Conservation (phyloP, 1,140 invertebrate species). For the Drosophila ironensis region DNA sequence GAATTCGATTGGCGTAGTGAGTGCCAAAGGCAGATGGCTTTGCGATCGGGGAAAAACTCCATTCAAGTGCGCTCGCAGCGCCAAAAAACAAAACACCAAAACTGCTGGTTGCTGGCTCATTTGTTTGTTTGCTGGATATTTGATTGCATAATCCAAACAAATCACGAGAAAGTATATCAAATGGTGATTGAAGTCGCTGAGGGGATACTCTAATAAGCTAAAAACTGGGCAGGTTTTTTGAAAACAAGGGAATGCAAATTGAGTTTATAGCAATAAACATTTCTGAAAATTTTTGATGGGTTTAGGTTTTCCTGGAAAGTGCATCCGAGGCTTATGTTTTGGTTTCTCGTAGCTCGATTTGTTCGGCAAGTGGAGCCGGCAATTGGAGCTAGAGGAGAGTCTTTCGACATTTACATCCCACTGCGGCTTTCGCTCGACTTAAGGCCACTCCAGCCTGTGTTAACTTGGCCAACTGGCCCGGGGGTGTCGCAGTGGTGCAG, state of each 20-base stretch:
- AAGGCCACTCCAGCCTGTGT: constrained; percentile 31
- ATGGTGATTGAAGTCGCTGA: constrained; percentile 11
- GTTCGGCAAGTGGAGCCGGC: constrained; percentile 26
- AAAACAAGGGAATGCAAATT: no score
- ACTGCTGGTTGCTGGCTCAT: constrained; percentile 9
- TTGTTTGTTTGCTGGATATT: constrained; percentile 26
- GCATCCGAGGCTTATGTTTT: no score
- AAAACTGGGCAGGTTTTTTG: no score
- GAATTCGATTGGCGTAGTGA: constrained; percentile 4
- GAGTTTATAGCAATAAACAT: no score
- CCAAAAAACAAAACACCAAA: constrained; percentile 15
- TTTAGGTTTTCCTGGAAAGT: no score
- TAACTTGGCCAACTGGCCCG: constrained; percentile 33
- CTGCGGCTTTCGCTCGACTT: constrained; percentile 20
- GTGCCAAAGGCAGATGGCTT: constrained; percentile 21
- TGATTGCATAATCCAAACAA: constrained; percentile 40
- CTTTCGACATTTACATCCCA: constrained; percentile 24
- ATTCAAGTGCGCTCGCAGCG: constrained; percentile 38
- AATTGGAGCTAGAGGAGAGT: constrained; percentile 18
- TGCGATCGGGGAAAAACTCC: constrained; percentile 31
- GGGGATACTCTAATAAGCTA: constrained; percentile 10
- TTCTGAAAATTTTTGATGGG: no score
- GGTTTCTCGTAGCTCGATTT: no score
- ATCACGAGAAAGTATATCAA: constrained; percentile 47
- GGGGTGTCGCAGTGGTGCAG: constrained; percentile 17